Conservation (phyloP, 1,140 invertebrate species). For the Leguminivora glycinivorella region DNA sequence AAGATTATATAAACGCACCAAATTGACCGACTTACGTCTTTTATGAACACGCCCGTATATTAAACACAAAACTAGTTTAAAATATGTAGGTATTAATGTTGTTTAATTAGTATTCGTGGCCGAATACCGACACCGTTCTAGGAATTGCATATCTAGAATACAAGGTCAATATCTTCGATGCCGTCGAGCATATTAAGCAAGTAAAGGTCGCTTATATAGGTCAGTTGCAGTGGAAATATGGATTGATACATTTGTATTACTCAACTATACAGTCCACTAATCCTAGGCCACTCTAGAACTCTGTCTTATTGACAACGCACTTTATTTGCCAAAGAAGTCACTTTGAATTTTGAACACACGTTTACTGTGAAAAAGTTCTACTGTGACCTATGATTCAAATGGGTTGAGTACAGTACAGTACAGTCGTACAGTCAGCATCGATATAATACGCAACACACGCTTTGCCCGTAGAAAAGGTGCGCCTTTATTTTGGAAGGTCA, state of each 20-base stretch:
- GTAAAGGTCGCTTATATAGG: conserved; percentile 7
- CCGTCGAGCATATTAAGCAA: conserved; percentile 3
- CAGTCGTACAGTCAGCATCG: too few relatives aligned
- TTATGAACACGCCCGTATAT: not conserved
- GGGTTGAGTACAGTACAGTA: too few relatives aligned
- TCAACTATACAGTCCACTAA: not conserved
- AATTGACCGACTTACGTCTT: not conserved
- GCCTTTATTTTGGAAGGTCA: too few relatives aligned
- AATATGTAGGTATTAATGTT: conserved; percentile 6
- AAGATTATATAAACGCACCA: not conserved
- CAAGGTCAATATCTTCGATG: conserved; percentile 24
- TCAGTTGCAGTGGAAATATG: not conserved
- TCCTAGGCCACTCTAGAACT: too few relatives aligned
- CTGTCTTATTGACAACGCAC: too few relatives aligned
- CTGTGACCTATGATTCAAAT: too few relatives aligned
- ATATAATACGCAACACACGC: too few relatives aligned
- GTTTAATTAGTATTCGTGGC: conserved; percentile 18
- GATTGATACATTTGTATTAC: not conserved
- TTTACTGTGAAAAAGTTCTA: too few relatives aligned
- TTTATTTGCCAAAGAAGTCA: too few relatives aligned
- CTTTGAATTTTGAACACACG: too few relatives aligned
- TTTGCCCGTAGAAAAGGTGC: too few relatives aligned
- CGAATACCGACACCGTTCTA: not conserved
- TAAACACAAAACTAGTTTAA: conserved; percentile 16
- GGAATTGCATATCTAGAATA: conserved; percentile 29